Conservation (phyloP, 2,797 vertebrate genomes). For the Pogonophryne albipinna region DNA sequence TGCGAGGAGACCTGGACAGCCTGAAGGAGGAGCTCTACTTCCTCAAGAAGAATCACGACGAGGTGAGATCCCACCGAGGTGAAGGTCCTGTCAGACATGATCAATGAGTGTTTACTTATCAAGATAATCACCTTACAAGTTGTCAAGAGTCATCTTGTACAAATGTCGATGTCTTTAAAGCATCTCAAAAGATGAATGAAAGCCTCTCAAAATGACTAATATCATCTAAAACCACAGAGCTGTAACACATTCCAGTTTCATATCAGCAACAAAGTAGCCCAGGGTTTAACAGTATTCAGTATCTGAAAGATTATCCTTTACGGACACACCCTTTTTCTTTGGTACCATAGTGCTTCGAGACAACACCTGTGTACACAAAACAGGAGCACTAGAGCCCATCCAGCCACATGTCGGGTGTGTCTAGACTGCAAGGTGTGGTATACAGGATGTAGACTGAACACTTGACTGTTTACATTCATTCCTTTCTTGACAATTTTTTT, state of each 20-base stretch:
- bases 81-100: conserved; percentile 22
- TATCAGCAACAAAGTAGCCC: background rate
- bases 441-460: conserved; percentile 64
- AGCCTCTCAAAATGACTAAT: background rate
- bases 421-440: conserved; percentile 69
- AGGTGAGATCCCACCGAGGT: conserved; percentile 73
- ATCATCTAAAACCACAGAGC: background rate
- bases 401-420: conserved; percentile 44
- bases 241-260: background rate
- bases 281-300: conserved; percentile 30
- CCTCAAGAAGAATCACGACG: conserved; percentile 87
- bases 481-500: background rate
- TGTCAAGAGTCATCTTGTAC: conserved; percentile 14
- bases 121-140: conserved; percentile 34
- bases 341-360: conserved; percentile 27
- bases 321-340: conserved; percentile 56
- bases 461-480: background rate
- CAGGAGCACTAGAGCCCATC: conserved; percentile 12
- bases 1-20: conserved; percentile 86
- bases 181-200: background rate
- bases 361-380: conserved; percentile 45
- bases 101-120: conserved; percentile 24
- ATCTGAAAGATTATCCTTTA: conserved; percentile 61
- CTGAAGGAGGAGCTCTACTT: conserved; percentile 87
- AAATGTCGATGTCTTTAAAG: conserved; percentile 5